phyloP scores from a whole-genome alignment of 2,113 vertebrate genomes.

The Scolopax mira region DNA sequence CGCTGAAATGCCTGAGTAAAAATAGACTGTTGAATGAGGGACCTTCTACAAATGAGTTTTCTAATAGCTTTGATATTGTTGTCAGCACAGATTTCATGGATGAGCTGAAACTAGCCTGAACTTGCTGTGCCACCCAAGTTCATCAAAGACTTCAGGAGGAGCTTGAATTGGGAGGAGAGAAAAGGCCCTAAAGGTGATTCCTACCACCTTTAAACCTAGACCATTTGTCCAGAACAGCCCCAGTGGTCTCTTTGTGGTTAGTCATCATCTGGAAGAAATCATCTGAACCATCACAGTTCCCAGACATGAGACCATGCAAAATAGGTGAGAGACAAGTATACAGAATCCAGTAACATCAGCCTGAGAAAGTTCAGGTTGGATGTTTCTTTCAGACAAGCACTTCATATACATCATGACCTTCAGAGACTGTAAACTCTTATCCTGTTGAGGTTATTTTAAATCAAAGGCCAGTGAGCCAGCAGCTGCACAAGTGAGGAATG shows the following conservation, averaged over 20 bases:
- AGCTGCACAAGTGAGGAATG: conserved; percentile 71
- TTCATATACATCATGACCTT: conserved; percentile 52
- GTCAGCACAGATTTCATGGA: conserved; percentile 47
- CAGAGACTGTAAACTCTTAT: conserved; percentile 49
- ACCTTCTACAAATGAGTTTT: conserved; percentile 11
- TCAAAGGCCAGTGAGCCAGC: conserved; percentile 66
- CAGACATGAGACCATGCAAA: background rate
- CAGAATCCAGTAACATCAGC: background rate
- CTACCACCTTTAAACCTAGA: background rate
- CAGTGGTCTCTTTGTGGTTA: conserved; percentile 15
- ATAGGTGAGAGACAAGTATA: background rate
- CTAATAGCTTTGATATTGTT: conserved; percentile 45
- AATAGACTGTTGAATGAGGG: conserved; percentile 27
- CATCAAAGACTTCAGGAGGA: background rate
- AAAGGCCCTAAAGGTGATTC: background rate
- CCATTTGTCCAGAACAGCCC: conserved; percentile 20
- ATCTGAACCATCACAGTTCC: background rate
- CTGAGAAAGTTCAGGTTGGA: conserved; percentile 42
- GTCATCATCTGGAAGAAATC: conserved; percentile 58
- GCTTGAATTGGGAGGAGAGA: background rate
- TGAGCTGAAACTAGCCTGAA: conserved; percentile 46
- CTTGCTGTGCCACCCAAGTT: conserved; percentile 44
- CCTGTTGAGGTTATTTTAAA: conserved; percentile 71
- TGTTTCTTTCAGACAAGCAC: conserved; percentile 18
- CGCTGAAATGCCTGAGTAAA: background rate